Conservation (phyloP, 2,797 vertebrate genomes). For the Onychomys arenicola region DNA sequence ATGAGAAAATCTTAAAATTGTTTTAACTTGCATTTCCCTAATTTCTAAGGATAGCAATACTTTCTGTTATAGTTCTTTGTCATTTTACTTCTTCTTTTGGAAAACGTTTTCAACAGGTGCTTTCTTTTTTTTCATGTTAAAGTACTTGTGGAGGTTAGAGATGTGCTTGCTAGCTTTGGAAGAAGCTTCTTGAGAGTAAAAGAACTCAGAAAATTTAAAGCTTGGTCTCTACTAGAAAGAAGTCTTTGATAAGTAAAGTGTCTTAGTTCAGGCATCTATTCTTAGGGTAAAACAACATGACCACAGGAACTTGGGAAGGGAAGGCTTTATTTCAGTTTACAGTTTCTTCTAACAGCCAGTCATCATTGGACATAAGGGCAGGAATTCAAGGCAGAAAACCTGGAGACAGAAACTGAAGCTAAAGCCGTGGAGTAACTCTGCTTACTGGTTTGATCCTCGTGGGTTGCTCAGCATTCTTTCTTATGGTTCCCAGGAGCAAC, state of each 20-base stretch:
- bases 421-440: no score
- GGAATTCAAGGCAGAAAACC: not conserved
- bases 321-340: not conserved
- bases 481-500: not conserved
- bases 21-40: not conserved
- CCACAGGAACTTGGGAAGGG: not conserved
- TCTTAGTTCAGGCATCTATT: not conserved
- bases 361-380: not conserved
- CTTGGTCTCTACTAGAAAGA: not conserved
- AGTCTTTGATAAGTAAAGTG: not conserved
- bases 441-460: not conserved
- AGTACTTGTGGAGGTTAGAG: slow-evolving; percentile 13
- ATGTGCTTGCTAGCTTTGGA: not conserved
- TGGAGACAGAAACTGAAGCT: not conserved
- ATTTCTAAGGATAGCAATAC: not conserved
- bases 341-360: not conserved
- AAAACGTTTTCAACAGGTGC: not conserved
- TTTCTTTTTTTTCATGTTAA: not conserved
- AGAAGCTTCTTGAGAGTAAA: not conserved
- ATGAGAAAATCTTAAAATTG: not conserved
- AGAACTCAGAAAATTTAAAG: slow-evolving; percentile 5
- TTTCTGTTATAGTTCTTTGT: not conserved
- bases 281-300: not conserved
- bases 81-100: not conserved
- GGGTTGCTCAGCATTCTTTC: not conserved